A percentile compares a stretch with the other conserved stretches of the same genome.
phyloP scores from a whole-genome alignment of 2,797 vertebrate species.

The Euthynnus affinis region DNA sequence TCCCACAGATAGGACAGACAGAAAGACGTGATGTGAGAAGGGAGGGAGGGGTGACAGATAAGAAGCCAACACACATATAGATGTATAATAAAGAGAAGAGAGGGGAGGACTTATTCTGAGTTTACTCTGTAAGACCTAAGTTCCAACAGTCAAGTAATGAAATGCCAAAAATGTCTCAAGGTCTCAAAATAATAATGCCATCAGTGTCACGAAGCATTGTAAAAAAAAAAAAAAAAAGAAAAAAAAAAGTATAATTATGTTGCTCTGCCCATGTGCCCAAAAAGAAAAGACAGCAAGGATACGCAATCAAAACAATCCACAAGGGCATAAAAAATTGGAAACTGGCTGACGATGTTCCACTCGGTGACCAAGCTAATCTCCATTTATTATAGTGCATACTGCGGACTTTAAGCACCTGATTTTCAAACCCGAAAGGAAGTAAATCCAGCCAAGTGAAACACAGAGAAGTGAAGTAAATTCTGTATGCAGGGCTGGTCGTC shows the following conservation, averaged over 20 bases:
- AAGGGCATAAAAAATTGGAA: neutral
- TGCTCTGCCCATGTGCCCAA: neutral
- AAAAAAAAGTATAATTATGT: conserved; percentile 11
- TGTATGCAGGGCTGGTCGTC: conserved; percentile 47
- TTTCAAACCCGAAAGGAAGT: conserved; percentile 4
- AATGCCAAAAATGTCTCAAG: conserved; percentile 44
- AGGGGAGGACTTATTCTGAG: conserved; percentile 5
- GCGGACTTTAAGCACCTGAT: conserved; percentile 14
- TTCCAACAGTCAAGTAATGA: conserved; percentile 30
- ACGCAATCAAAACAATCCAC: conserved; percentile 6
- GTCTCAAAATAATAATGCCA: conserved; percentile 61
- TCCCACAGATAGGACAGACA: conserved; percentile 37
- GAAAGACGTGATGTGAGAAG: conserved; percentile 22
- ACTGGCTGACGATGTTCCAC: conserved; percentile 32
- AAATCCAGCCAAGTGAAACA: conserved; percentile 36
- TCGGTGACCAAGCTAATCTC: conserved; percentile 36
- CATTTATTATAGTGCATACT: conserved; percentile 31
- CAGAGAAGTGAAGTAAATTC: conserved; percentile 24
- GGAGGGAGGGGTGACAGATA: conserved; percentile 10
- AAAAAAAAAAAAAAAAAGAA: neutral
- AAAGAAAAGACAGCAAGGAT: neutral
- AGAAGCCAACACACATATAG: conserved; percentile 16
- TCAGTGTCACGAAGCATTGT: neutral
- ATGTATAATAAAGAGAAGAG: conserved; percentile 13
- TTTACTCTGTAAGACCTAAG: conserved; percentile 15